A percentile compares a stretch with the other conserved stretches of the same genome.
These are phyloP conservation scores for Amblyopsis rosae DNA, from an alignment of 2,113 vertebrate species.

Conservation along the genomic window DNA sequence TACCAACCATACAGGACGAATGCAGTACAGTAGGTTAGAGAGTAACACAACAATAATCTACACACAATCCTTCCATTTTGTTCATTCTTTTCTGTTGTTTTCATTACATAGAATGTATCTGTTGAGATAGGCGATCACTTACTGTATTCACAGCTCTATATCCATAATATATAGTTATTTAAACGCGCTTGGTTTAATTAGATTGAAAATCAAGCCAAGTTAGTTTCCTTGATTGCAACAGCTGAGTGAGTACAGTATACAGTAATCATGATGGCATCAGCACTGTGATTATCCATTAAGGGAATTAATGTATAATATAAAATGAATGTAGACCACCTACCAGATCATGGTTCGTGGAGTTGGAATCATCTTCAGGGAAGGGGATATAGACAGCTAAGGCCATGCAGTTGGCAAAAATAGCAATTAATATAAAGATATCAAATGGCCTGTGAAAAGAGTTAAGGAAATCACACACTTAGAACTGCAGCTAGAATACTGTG, in stretches of 20 bases:
- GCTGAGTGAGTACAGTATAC: not conserved
- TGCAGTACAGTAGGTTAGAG: not conserved
- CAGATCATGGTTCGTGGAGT: slow-evolving; percentile 99
- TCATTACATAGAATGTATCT: not conserved
- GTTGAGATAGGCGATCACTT: not conserved
- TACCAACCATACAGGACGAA: not conserved
- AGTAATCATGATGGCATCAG: not conserved
- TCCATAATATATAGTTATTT: not conserved
- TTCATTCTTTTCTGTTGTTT: not conserved
- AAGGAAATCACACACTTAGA: slow-evolving; percentile 68
- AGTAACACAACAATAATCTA: not conserved
- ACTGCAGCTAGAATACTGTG: not conserved
- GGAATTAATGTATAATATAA: not conserved
- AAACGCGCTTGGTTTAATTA: not conserved
- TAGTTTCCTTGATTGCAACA: not conserved
- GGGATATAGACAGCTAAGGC: slow-evolving; percentile 99
- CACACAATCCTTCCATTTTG: not conserved
- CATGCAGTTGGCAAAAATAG: slow-evolving; percentile 99
- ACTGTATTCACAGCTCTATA: not conserved
- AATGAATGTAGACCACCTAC: slow-evolving; percentile 78
- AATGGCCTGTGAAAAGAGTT: slow-evolving; percentile 93
- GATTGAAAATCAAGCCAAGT: not conserved
- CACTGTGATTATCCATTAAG: too few species aligned
- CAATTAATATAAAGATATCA: slow-evolving; percentile 99
- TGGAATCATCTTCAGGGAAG: slow-evolving; percentile 98